Percentiles rank a stretch among this genome's conserved stretches.
Evolutionary conservation across 2,113 vertebrate genomes (phyloP).

Genomic region (Sphaerodactylus townsendi): DNA sequence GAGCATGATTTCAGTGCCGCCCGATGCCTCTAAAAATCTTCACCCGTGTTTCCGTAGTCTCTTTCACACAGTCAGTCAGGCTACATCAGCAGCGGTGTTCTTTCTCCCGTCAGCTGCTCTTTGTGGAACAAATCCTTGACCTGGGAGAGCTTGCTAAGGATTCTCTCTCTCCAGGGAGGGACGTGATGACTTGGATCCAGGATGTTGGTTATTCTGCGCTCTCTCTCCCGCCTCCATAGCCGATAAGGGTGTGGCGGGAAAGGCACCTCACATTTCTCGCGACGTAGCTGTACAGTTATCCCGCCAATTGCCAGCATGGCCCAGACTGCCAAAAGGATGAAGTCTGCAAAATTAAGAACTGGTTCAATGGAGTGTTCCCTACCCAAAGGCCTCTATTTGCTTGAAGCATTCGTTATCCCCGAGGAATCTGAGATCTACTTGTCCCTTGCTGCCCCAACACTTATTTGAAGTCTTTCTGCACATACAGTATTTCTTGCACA

Average conservation of each 20-base stretch:
- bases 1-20: conserved; percentile 8
- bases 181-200: conserved; percentile 93
- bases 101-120: conserved; percentile 80
- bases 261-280: conserved; percentile 79
- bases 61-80: not conserved
- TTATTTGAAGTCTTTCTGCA: not conserved
- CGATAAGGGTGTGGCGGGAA: conserved; percentile 93
- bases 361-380: not conserved
- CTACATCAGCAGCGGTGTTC: conserved; percentile 89
- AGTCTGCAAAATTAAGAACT: conserved; percentile 74
- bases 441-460: not conserved
- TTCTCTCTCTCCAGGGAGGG: conserved; percentile 82
- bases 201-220: conserved; percentile 92
- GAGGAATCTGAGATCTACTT: not conserved
- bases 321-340: conserved; percentile 86
- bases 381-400: not conserved
- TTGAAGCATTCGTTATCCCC: no score
- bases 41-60: not conserved
- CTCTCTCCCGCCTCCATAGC: conserved; percentile 87
- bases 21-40: not conserved
- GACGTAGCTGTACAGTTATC: conserved; percentile 83
- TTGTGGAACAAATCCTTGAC: conserved; percentile 74
- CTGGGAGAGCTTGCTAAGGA: conserved; percentile 70
- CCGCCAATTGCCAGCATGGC: conserved; percentile 82
- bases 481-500: not conserved